Evolutionary conservation across 2,113 vertebrate species (phyloP).

Genomic region (Etheostoma spectabile): DNA sequence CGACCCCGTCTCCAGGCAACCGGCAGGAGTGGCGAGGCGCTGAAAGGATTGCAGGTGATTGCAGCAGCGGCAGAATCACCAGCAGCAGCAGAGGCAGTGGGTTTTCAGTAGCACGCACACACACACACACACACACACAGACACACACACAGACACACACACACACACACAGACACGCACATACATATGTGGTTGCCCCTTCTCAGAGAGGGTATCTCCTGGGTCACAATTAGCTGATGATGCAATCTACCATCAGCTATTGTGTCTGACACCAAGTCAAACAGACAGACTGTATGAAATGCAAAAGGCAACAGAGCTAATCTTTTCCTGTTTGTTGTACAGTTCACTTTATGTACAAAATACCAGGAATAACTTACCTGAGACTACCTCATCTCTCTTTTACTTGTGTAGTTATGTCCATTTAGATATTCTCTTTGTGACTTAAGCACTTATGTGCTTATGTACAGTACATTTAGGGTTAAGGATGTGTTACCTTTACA

Average conservation of each 20-base stretch:
- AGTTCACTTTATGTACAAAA: neutral
- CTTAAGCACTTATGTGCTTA: neutral
- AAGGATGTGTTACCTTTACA: neutral
- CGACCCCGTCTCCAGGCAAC: constrained; percentile 83
- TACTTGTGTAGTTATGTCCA: neutral
- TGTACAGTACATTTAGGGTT: neutral
- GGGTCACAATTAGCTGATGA: constrained; percentile 86
- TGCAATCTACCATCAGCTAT: constrained; percentile 81
- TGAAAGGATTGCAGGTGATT: constrained; percentile 87
- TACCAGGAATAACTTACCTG: neutral
- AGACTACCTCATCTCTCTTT: neutral
- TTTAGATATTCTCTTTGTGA: neutral
- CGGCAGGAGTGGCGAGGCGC: constrained; percentile 50
- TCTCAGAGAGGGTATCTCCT: constrained; percentile 72
- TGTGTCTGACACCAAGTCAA: constrained; percentile 67
- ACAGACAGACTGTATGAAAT: constrained; percentile 29
- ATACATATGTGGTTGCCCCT: constrained; percentile 46
- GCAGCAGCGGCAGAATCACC: constrained; percentile 77
- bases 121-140: constrained; percentile 38
- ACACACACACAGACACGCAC: constrained; percentile 32
- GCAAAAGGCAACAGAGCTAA: neutral
- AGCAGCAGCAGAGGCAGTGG: constrained; percentile 42
- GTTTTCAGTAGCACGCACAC: constrained; percentile 29
- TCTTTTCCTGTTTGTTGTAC: neutral
- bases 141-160: constrained; percentile 47